Conservation (phyloP, 1,140 invertebrate genomes). For the Saxidomus purpurata region DNA sequence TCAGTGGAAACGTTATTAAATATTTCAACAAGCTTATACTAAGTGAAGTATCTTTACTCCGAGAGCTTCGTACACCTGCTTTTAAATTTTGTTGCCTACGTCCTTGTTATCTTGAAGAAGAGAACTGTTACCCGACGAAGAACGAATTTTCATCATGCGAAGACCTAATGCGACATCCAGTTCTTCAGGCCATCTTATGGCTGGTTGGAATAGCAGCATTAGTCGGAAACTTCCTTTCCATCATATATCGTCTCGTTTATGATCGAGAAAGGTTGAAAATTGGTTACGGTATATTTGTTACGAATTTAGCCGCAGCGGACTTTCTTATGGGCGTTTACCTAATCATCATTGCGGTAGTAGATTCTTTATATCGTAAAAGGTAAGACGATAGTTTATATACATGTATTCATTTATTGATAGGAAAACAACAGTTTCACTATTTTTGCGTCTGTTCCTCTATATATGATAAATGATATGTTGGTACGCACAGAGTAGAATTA, state of each 20-base stretch:
- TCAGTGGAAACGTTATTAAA: conserved; percentile 59
- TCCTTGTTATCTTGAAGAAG: too few relatives aligned
- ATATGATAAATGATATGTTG: too few relatives aligned
- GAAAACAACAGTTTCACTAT: too few relatives aligned
- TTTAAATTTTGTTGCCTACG: too few relatives aligned
- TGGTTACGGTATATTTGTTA: too few relatives aligned
- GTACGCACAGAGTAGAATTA: too few relatives aligned
- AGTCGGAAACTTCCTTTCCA: conserved; percentile 69
- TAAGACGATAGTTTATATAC: neutral
- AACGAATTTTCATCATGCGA: conserved; percentile 78
- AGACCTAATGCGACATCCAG: conserved; percentile 69
- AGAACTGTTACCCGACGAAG: too few relatives aligned
- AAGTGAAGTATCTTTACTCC: conserved; percentile 52
- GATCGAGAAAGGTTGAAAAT: conserved; percentile 56
- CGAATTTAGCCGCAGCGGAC: conserved; percentile 70
- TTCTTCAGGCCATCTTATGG: conserved; percentile 75
- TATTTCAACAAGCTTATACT: conserved; percentile 64
- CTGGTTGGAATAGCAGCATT: conserved; percentile 70
- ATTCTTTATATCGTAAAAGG: conserved; percentile 71
- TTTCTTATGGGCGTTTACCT: conserved; percentile 74
- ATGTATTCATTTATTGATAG: too few relatives aligned
- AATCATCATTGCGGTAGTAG: conserved; percentile 77
- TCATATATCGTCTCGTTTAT: conserved; percentile 62
- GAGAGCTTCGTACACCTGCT: too few relatives aligned
- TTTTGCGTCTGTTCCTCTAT: too few relatives aligned